Percentiles rank a stretch among this genome's conserved stretches.
Conservation (phyloP, 2,113 vertebrate genomes). For the Strix uralensis region DNA sequence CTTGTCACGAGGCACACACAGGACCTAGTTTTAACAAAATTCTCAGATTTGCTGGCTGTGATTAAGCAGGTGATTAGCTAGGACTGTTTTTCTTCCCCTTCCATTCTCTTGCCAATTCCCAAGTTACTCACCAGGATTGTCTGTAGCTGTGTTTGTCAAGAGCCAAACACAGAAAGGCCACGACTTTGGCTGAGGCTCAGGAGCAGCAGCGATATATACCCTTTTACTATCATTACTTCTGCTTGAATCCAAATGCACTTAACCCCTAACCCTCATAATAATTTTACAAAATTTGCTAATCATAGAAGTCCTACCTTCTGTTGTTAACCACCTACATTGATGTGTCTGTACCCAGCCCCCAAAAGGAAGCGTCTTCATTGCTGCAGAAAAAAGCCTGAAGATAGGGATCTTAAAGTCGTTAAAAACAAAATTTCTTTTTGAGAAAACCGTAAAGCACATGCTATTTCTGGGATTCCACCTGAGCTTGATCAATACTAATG, state of each 20-base stretch:
- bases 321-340: neutral
- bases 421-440: neutral
- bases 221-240: neutral
- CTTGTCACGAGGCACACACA: neutral
- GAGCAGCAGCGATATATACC: neutral
- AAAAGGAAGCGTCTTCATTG: neutral
- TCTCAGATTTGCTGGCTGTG: neutral
- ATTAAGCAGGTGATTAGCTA: neutral
- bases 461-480: neutral
- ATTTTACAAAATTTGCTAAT: neutral
- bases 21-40: neutral
- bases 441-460: neutral
- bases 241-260: neutral
- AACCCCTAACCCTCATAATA: neutral
- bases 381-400: neutral
- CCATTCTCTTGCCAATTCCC: neutral
- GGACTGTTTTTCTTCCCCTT: neutral
- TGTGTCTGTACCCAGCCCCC: neutral
- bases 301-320: neutral
- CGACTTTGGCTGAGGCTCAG: neutral
- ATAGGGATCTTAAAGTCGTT: neutral
- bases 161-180: neutral
- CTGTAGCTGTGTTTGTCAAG: neutral
- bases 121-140: neutral
- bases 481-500: neutral